A percentile compares a stretch with the other conserved stretches of the same genome.
These are phyloP conservation scores for Ellobius talpinus DNA, from an alignment of 2,113 vertebrate genomes.

Conservation along the genomic window DNA sequence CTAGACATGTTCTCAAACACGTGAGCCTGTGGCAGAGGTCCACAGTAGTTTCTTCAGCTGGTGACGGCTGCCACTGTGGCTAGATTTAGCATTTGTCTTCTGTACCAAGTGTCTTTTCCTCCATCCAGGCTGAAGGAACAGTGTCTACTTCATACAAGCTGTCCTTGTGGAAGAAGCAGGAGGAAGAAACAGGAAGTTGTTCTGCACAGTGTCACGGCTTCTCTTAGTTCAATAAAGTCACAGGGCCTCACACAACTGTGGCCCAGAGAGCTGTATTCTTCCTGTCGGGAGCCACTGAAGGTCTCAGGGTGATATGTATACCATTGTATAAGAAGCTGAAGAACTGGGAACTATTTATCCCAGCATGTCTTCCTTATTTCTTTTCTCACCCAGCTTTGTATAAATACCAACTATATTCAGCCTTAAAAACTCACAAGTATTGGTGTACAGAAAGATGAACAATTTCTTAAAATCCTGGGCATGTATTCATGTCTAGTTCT, in stretches of 20 bases:
- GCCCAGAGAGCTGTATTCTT: background rate
- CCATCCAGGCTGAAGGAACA: background rate
- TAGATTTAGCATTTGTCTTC: background rate
- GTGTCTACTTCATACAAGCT: background rate
- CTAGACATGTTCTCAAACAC: background rate
- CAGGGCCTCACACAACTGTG: rapidly evolving
- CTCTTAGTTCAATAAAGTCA: background rate
- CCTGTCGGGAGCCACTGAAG: rapidly evolving
- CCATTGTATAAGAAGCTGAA: background rate
- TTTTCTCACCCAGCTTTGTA: background rate
- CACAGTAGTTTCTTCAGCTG: background rate
- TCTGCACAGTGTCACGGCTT: background rate
- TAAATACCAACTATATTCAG: background rate
- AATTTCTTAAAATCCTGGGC: background rate
- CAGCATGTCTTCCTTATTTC: background rate
- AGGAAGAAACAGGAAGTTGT: background rate
- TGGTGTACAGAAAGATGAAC: no score
- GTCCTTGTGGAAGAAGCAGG: background rate
- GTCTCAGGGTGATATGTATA: background rate
- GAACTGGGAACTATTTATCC: background rate
- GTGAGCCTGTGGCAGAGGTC: no score
- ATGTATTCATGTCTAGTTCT: background rate
- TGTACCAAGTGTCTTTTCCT: background rate
- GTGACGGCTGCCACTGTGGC: background rate
- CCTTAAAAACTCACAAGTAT: background rate